phyloP scores from a whole-genome alignment of 2,888 invertebrate species.

The Aphidoletes aphidimyza region DNA sequence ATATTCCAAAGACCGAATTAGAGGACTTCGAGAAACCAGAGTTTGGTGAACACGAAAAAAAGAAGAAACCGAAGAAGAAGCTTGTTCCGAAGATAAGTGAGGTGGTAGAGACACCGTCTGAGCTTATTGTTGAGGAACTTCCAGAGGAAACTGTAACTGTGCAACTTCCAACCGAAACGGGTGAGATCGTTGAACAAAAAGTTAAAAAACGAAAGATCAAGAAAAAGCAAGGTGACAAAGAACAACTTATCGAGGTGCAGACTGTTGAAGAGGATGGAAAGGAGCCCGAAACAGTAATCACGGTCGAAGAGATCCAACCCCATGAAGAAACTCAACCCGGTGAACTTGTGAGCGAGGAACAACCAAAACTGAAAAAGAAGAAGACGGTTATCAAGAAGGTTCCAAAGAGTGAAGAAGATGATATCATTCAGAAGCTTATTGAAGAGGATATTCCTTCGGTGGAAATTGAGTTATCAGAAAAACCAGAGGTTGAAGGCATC shows the following conservation, averaged over 20 bases:
- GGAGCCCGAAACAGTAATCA: conserved; percentile 61
- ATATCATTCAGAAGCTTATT: conserved; percentile 56
- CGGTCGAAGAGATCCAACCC: conserved; percentile 60
- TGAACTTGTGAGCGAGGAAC: conserved; percentile 61
- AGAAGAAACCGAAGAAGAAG: conserved; percentile 60
- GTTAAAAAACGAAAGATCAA: conserved; percentile 62
- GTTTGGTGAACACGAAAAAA: conserved; percentile 61
- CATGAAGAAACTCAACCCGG: conserved; percentile 60
- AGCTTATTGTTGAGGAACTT: background rate
- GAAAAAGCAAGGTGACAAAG: conserved; percentile 62
- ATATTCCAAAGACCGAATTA: conserved; percentile 63
- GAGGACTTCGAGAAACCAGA: conserved; percentile 63
- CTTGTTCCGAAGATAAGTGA: conserved; percentile 61
- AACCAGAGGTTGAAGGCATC: conserved; percentile 13
- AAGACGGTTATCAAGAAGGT: conserved; percentile 55
- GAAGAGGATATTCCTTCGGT: conserved; percentile 62
- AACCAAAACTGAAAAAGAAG: conserved; percentile 53
- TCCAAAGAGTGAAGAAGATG: conserved; percentile 58
- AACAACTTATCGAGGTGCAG: conserved; percentile 65
- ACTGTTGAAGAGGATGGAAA: conserved; percentile 63
- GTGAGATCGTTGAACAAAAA: conserved; percentile 63
- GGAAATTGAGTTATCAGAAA: conserved; percentile 64
- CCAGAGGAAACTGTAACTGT: background rate
- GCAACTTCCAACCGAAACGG: conserved; percentile 61
- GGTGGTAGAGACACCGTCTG: conserved; percentile 58